A percentile compares a stretch with the other conserved stretches of the same genome.
These are phyloP conservation scores for Heliconius charithonia DNA, from an alignment of 2,888 invertebrate genomes.

Conservation along the genomic window DNA sequence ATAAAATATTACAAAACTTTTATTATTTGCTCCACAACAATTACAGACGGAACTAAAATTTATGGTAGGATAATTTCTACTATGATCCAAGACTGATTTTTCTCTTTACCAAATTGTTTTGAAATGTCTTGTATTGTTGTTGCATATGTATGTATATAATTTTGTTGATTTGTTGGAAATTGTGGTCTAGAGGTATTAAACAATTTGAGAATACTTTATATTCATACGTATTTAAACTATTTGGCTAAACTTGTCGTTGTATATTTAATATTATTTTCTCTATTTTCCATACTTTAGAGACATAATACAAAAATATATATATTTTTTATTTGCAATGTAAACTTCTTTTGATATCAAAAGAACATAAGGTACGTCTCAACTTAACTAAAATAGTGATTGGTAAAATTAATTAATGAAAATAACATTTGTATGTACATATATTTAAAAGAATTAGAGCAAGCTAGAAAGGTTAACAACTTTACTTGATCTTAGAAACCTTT, in stretches of 20 bases:
- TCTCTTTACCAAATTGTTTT: background rate
- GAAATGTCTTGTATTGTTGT: background rate
- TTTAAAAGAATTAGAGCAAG: background rate
- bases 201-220: background rate
- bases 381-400: too few relatives aligned
- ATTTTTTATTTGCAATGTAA: too few relatives aligned
- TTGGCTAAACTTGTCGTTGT: too few relatives aligned
- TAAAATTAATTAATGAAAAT: too few relatives aligned
- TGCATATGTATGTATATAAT: background rate
- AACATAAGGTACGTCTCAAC: background rate
- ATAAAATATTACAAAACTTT: constrained; percentile 45
- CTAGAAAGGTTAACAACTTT: background rate
- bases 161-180: too few relatives aligned
- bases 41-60: constrained; percentile 28
- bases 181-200: background rate
- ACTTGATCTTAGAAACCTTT: constrained; percentile 7
- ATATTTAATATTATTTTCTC: background rate
- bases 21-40: constrained; percentile 37
- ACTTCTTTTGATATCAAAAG: too few relatives aligned
- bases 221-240: too few relatives aligned
- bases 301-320: too few relatives aligned
- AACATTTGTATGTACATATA: too few relatives aligned
- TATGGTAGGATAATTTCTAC: constrained; percentile 14
- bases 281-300: background rate
- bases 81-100: background rate